Percentiles rank a stretch among this genome's conserved stretches.
Evolutionary conservation across 2,888 invertebrate genomes (phyloP).

Genomic region (Diadegma fenestrale): DNA sequence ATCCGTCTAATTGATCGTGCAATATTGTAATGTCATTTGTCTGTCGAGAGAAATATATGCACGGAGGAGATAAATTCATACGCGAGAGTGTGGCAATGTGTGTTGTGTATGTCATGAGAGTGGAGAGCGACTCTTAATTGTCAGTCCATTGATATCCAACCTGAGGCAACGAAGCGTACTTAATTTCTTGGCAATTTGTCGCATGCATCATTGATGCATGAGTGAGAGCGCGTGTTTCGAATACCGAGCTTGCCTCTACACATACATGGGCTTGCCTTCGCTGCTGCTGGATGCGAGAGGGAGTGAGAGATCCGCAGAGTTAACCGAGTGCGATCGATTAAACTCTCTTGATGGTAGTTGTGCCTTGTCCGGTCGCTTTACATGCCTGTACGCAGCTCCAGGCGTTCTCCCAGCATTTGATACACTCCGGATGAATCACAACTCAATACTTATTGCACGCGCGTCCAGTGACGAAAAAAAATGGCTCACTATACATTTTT

Average conservation of each 20-base stretch:
- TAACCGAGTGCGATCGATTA: constrained; percentile 62
- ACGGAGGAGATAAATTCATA: neutral
- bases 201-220: constrained; percentile 53
- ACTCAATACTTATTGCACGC: neutral
- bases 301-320: constrained; percentile 48
- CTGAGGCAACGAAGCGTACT: constrained; percentile 67
- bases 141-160: constrained; percentile 69
- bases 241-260: neutral
- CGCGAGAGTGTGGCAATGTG: neutral
- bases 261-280: neutral
- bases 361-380: constrained; percentile 57
- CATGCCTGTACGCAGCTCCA: constrained; percentile 46
- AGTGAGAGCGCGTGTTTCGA: constrained; percentile 7
- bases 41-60: neutral
- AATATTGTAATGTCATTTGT: constrained; percentile 41
- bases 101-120: constrained; percentile 52
- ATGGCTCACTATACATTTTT: neutral
- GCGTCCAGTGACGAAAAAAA: neutral
- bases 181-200: constrained; percentile 69
- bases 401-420: constrained; percentile 54
- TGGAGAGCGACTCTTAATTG: constrained; percentile 70
- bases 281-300: neutral
- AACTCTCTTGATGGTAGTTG: constrained; percentile 52
- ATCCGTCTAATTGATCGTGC: constrained; percentile 49
- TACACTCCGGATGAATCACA: constrained; percentile 36